Percentiles rank a stretch among this genome's conserved stretches.
phyloP scores from a whole-genome alignment of 2,113 vertebrate species.

The Gopherus flavomarginatus region DNA sequence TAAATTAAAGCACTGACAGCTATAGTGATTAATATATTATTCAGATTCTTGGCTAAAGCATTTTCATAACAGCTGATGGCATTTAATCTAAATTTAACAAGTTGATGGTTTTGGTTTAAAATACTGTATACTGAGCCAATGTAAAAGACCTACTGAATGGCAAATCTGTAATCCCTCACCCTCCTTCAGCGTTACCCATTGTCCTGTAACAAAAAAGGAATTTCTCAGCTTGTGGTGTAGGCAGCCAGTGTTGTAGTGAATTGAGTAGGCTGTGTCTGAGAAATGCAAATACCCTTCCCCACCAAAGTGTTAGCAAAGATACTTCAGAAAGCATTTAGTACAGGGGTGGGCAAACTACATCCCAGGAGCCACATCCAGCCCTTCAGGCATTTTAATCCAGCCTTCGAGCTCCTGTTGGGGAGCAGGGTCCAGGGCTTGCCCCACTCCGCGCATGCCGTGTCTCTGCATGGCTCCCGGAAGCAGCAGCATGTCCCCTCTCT shows the following conservation, averaged over 20 bases:
- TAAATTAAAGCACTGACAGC: neutral
- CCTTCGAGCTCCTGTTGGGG: too few species aligned
- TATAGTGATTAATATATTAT: neutral
- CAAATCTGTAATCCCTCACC: neutral
- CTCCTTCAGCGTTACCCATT: neutral
- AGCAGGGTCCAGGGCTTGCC: too few species aligned
- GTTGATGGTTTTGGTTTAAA: neutral
- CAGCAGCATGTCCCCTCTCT: too few species aligned
- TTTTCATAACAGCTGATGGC: neutral
- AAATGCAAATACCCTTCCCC: neutral
- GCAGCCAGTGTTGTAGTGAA: neutral
- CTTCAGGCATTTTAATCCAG: too few species aligned
- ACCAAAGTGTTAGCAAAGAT: neutral
- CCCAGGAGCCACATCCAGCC: too few species aligned
- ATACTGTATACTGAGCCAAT: neutral
- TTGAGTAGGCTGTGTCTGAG: neutral
- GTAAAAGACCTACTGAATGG: neutral
- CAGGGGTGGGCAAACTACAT: too few species aligned
- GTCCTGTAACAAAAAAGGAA: neutral
- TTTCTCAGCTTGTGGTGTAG: neutral
- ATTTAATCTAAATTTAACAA: neutral
- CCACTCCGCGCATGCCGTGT: accelerated
- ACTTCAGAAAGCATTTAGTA: neutral
- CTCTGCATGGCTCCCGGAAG: too few species aligned
- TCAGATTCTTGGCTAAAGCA: neutral